Percentiles rank a stretch among this genome's conserved stretches.
phyloP scores from a whole-genome alignment of 2,113 vertebrate genomes.

The Trematocara stigmaticum region DNA sequence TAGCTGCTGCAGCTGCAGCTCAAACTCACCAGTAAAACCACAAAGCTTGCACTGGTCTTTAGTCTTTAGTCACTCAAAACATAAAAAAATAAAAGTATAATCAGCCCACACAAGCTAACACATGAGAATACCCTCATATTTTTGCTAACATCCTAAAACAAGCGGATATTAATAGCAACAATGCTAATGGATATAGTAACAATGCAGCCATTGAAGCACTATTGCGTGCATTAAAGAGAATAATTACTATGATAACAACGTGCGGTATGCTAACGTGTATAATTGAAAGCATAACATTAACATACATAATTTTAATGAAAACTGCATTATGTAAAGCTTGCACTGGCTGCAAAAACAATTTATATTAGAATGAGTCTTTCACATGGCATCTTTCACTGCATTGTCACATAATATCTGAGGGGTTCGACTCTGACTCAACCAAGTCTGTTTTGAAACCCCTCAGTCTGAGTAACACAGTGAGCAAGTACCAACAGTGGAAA shows the following conservation, averaged over 20 bases:
- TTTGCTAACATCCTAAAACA: not conserved
- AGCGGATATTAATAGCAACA: not conserved
- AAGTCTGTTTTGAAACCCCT: not conserved
- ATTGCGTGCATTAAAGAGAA: not conserved
- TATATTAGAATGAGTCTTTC: not conserved
- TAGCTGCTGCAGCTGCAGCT: not conserved
- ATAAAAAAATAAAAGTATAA: not conserved
- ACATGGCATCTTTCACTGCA: not conserved
- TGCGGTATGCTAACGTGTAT: not conserved
- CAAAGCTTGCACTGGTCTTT: not conserved
- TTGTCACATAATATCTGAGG: not conserved
- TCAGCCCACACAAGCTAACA: not conserved
- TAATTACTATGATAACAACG: not conserved
- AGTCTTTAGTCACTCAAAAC: not conserved
- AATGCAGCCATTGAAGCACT: not conserved
- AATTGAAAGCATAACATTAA: not conserved
- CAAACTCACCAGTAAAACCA: not conserved
- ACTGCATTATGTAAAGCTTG: not conserved
- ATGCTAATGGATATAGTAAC: not conserved
- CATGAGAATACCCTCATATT: not conserved
- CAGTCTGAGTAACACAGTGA: conserved; percentile 1
- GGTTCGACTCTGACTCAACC: not conserved
- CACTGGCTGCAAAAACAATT: not conserved
- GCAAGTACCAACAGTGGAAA: not conserved
- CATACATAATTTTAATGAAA: not conserved